These are phyloP conservation scores for Philereme vetulata DNA, from an alignment of 2,888 invertebrate genomes.

Conservation along the genomic window DNA sequence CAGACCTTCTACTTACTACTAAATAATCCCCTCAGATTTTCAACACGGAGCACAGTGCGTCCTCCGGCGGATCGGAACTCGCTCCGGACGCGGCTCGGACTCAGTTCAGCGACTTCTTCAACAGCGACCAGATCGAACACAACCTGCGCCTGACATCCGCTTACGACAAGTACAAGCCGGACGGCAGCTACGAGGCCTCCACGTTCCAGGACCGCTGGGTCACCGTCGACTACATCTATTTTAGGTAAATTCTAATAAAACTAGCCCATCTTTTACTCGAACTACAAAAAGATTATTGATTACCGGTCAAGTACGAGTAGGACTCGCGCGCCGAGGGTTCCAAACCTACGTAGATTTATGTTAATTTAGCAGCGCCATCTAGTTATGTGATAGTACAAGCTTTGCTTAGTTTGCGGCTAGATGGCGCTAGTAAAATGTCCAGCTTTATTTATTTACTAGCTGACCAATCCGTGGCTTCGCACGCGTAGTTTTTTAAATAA, in stretches of 20 bases:
- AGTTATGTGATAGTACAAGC: too few species aligned
- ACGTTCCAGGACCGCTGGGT: slow-evolving; percentile 90
- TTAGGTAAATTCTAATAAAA: slow-evolving; percentile 73
- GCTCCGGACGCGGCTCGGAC: neutral
- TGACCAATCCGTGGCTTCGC: too few species aligned
- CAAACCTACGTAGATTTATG: too few species aligned
- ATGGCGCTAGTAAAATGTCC: too few species aligned
- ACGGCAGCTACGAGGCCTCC: slow-evolving; percentile 85
- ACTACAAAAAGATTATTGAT: neutral
- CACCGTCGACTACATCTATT: slow-evolving; percentile 96
- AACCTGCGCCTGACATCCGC: slow-evolving; percentile 87
- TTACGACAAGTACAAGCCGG: slow-evolving; percentile 81
- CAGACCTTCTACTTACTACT: too few species aligned
- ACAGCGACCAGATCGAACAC: slow-evolving; percentile 86
- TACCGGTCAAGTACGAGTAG: too few species aligned
- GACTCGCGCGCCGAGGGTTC: too few species aligned
- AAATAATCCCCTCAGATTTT: slow-evolving; percentile 49
- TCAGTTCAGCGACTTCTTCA: slow-evolving; percentile 71
- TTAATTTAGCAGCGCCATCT: too few species aligned
- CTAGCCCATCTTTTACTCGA: neutral
- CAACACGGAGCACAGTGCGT: slow-evolving; percentile 55
- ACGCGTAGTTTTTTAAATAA: too few species aligned
- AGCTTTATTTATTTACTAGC: too few species aligned
- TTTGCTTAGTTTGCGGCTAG: too few species aligned
- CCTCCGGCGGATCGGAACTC: neutral